These are phyloP conservation scores for Protosalanx chinensis DNA, from an alignment of 2,797 vertebrate genomes.

Conservation along the genomic window DNA sequence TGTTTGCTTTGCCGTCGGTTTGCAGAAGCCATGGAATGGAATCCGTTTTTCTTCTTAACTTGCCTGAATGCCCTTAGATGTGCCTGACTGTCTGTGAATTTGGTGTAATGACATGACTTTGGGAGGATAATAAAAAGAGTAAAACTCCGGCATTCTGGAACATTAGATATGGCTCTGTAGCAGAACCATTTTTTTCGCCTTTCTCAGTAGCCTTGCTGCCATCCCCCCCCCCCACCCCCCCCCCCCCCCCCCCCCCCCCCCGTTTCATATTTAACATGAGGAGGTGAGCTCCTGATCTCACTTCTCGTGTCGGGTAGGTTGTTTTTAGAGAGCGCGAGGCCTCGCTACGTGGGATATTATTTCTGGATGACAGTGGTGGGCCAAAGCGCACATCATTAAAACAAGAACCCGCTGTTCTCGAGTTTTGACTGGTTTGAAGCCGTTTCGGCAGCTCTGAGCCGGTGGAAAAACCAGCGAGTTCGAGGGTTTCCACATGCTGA, in stretches of 20 bases:
- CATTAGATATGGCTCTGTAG: constrained; percentile 19
- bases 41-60: constrained; percentile 47
- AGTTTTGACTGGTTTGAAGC: constrained; percentile 29
- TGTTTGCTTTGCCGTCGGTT: constrained; percentile 58
- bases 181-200: constrained; percentile 26
- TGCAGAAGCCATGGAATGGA: not conserved
- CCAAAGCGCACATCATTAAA: constrained; percentile 48
- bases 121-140: constrained; percentile 38
- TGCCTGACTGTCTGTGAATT: constrained; percentile 40
- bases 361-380: constrained; percentile 40
- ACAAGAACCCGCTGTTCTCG: constrained; percentile 35
- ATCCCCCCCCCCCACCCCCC: not conserved
- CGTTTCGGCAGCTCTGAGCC: not conserved
- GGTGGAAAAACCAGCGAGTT: constrained; percentile 15
- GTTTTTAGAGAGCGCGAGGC: too few species aligned
- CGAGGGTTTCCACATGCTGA: constrained; percentile 3
- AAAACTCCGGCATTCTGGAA: constrained; percentile 16
- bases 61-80: constrained; percentile 35
- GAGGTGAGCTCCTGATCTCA: not conserved
- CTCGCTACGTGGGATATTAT: constrained; percentile 17
- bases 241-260: too few species aligned
- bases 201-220: not conserved
- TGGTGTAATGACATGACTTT: constrained; percentile 48
- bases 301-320: not conserved
- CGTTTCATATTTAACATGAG: not conserved